phyloP scores from a whole-genome alignment of 2,113 vertebrate genomes.

The Lasiurus cinereus region DNA sequence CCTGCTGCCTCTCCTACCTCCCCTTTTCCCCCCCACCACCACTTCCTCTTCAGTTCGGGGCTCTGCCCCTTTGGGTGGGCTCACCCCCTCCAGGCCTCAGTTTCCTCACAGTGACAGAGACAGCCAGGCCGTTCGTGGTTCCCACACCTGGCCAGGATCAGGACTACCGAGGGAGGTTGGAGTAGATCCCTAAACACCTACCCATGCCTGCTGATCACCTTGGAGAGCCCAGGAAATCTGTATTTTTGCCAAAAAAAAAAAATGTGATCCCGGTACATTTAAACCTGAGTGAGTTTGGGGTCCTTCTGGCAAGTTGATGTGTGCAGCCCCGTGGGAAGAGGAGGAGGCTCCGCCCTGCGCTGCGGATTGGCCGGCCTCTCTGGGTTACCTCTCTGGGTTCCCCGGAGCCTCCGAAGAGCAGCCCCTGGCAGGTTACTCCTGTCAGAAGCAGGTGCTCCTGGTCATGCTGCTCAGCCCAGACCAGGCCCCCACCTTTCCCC shows the following conservation, averaged over 20 bases:
- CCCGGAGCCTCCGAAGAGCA: constrained; percentile 27
- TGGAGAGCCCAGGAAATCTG: not conserved
- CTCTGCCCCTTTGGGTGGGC: not conserved
- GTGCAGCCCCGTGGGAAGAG: not conserved
- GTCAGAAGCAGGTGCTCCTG: constrained; percentile 64
- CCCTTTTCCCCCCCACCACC: not conserved
- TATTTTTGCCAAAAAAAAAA: not conserved
- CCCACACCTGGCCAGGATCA: not conserved
- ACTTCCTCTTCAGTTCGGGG: not conserved
- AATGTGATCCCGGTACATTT: not conserved
- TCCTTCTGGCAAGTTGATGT: not conserved
- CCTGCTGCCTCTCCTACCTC: rapidly evolving
- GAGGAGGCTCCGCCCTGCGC: not conserved
- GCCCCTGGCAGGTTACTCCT: not conserved
- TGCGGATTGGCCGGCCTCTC: not conserved
- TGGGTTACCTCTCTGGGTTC: not conserved
- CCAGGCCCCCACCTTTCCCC: constrained; percentile 54
- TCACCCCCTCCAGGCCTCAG: not conserved
- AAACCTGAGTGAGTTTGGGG: not conserved
- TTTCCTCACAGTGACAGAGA: not conserved
- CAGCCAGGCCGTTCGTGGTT: not conserved
- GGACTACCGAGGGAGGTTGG: not conserved
- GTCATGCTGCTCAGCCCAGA: constrained; percentile 50
- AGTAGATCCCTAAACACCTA: not conserved
- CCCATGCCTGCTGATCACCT: not conserved